Evolutionary conservation across 2,113 vertebrate genomes (phyloP), one percentile per base, ranked within the genome.

Genomic region (Amblyopsis rosae): DNA sequence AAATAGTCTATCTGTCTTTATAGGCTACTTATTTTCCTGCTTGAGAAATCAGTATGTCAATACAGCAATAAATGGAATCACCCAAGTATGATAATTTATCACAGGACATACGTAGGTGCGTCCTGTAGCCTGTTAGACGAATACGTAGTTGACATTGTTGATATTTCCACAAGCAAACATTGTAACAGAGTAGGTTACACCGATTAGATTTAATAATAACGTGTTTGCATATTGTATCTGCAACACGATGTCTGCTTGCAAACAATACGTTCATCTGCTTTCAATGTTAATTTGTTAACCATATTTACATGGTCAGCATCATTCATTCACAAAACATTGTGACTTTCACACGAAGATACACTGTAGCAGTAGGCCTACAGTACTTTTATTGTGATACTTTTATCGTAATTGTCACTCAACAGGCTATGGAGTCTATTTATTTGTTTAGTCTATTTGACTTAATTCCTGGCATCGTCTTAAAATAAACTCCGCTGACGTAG

Each of bases 401-500:
- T 3, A 11, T 32, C 12, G 56, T 19, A 32, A 11, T 7, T 41
- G 35, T 41, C 35, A 41, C 5, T 26, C 26, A 26, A 26, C 3
- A 26, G 26, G 26, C 26, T 41, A 41, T 41, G 35, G 26, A 26
- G 26, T 2, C 26, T 41, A 41, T 41, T 41, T 41, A 41, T 41
- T 41, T 41, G 35, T 41, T 41, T 41, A 41, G 35, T 41, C 35
- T 41, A 41, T 41, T 41, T 41, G 35, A 26, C 26, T 41, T 41
- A 7, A 41, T 41, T 41, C 35, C 4, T 5, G 50, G 58, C 54
- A 49, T 26, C 54, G 12, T 68, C 54, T 64, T 64, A 56, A 78
- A 84, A 76, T 26, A 26, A 70, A 64, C 62, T 62, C 47, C 49
- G 32, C 74, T 90, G 91, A 91, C 86, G 87, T 58, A 67, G 73